A percentile compares a stretch with the other conserved stretches of the same genome.
Conservation (phyloP, 2,113 vertebrate genomes). For the Rhinolophus ferrumequinum region DNA sequence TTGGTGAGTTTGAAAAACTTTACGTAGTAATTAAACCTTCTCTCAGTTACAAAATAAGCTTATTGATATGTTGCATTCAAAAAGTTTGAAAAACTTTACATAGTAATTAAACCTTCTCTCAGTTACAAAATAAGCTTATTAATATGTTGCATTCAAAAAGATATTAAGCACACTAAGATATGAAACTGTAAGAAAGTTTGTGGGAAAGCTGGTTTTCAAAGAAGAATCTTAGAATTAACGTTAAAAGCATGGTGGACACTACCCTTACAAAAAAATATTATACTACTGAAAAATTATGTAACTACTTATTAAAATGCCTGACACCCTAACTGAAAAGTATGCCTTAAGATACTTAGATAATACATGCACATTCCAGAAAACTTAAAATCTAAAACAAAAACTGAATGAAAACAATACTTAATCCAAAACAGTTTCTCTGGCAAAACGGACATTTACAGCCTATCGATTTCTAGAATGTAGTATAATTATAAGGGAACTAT, state of each 20-base stretch:
- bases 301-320: constrained; percentile 8
- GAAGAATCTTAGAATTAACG: constrained; percentile 8
- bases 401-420: constrained; percentile 19
- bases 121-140: constrained; percentile 24
- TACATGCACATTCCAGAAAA: constrained; percentile 1
- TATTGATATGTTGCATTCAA: background rate
- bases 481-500: background rate
- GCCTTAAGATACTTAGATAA: background rate
- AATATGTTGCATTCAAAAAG: background rate
- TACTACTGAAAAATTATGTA: background rate
- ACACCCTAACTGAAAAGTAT: background rate
- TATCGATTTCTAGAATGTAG: background rate
- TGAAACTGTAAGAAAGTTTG: background rate
- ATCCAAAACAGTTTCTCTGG: background rate
- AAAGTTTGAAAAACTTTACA: background rate
- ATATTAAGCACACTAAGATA: background rate
- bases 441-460: background rate
- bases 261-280: background rate
- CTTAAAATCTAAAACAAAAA: constrained; percentile 29
- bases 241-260: background rate
- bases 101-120: background rate
- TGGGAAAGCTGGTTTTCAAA: constrained; percentile 19
- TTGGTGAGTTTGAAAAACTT: background rate
- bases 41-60: constrained; percentile 13
- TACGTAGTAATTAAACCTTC: background rate